Evolutionary conservation across 1,140 invertebrate genomes (phyloP), one percentile per base, ranked within the genome.

Genomic region (Cryptotermes secundus): DNA sequence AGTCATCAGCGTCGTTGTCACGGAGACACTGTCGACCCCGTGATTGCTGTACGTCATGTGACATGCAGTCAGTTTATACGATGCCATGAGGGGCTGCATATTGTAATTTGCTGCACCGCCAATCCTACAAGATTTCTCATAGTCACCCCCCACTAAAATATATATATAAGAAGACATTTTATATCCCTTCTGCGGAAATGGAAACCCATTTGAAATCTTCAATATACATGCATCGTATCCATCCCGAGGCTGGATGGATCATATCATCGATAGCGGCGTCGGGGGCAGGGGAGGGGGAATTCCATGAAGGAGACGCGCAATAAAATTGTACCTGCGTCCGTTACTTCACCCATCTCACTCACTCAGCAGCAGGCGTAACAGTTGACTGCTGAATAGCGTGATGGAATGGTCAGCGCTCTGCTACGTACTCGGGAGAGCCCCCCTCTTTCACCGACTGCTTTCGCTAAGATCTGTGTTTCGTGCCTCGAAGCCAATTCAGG

Each of bases 151-250:
- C 26, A 72, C 59, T 72, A 72, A 72, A 31, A 72, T 42, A 72
- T 72, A 72, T 72, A 26, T 72, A 72, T 59, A 72, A 72, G 59
- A 31, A n/a, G 59, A 72, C 59, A 72, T 72, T 72, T 72, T 72
- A 72, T 72, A n/a, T 72, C 59, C 59, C 16, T 31, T 7, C 59
- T 16, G n/a, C 59, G 59, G 59, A 72, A 72, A 72, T 72, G 59
- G 59, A 72, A 72, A 72, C 26, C 59, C 59, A 72, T 72, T 72
- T 72, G 26, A 72, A 72, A 7, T 2, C 10, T 72, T 7, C 59
- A 31, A 31, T n/a, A 31, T 72, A 72, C 6, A 72, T 72, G 26
- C 16, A 72, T 72, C 26, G 19, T 49, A 49, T 72, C 26, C n/a
- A 72, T 72, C 2, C 53, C 7, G 59, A 6, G n/a, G n/a, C 59